phyloP scores from a whole-genome alignment of 2,113 vertebrate genomes.

The Ariopsis seemanni region DNA sequence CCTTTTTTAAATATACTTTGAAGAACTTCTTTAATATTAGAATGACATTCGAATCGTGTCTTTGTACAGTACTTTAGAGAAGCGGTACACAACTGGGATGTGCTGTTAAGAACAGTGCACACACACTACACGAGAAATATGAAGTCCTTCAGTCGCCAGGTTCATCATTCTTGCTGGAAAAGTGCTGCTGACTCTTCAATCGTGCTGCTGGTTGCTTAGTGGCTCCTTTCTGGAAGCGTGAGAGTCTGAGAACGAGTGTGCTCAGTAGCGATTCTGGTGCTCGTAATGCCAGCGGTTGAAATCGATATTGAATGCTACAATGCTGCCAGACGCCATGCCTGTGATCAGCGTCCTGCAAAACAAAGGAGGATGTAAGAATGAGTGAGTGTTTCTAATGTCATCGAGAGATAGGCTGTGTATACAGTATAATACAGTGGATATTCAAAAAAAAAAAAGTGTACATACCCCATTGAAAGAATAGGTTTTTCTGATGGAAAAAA shows the following conservation, averaged over 20 bases:
- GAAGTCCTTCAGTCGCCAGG: not conserved
- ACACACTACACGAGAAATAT: not conserved
- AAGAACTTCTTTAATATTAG: not conserved
- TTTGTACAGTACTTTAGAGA: slow-evolving; percentile 28
- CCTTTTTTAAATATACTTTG: not conserved
- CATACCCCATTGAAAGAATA: no score
- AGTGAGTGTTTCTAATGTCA: not conserved
- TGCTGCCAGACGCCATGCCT: slow-evolving; percentile 97
- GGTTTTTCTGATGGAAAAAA: no score
- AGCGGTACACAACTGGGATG: slow-evolving; percentile 1
- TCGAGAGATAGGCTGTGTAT: not conserved
- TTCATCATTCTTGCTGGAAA: not conserved
- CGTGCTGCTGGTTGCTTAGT: not conserved
- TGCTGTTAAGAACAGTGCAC: slow-evolving; percentile 11
- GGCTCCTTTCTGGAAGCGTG: slow-evolving; percentile 57
- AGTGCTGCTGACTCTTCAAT: not conserved
- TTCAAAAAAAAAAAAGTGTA: no score
- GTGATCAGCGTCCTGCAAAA: slow-evolving; percentile 90
- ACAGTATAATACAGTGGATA: not conserved
- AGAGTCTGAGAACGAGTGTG: not conserved
- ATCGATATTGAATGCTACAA: slow-evolving; percentile 98
- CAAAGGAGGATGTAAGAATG: not conserved
- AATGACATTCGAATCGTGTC: not conserved
- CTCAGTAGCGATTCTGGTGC: slow-evolving; percentile 95
- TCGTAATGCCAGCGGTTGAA: slow-evolving; percentile 99